A percentile compares a stretch with the other conserved stretches of the same genome.
Evolutionary conservation across 2,113 vertebrate genomes (phyloP).

Genomic region (Smithornis capensis): DNA sequence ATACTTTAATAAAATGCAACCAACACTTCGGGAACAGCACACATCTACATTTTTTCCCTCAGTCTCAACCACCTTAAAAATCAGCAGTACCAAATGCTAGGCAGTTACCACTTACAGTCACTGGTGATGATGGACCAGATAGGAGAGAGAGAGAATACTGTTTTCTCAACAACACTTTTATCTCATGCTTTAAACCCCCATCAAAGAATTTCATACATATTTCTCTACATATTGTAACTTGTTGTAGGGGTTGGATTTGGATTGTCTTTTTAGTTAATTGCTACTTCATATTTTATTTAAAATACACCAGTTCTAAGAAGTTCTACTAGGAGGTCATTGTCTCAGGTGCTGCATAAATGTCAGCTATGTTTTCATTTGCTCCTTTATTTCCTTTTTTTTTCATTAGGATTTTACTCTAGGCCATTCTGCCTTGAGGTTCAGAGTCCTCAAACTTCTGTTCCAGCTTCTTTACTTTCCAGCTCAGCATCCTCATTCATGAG

Average conservation of each 20-base stretch:
- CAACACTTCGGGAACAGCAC: neutral
- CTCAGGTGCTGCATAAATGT: neutral
- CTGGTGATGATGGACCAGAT: neutral
- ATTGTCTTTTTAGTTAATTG: slow-evolving; percentile 24
- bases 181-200: slow-evolving; percentile 35
- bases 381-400: neutral
- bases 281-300: slow-evolving; percentile 24
- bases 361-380: slow-evolving; percentile 3
- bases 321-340: neutral
- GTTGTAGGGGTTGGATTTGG: slow-evolving; percentile 38
- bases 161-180: slow-evolving; percentile 39
- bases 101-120: neutral
- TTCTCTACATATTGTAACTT: slow-evolving; percentile 51
- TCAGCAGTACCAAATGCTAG: neutral
- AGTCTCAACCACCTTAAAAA: neutral
- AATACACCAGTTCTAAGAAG: neutral
- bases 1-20: neutral
- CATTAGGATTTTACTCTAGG: neutral
- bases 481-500: neutral
- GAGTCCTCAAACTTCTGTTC: neutral
- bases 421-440: neutral
- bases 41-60: neutral
- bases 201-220: slow-evolving; percentile 55
- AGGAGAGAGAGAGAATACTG: neutral
- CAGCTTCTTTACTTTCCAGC: neutral